These are phyloP conservation scores for Apolygus lucorum DNA, from an alignment of 1,140 invertebrate genomes.

Conservation along the genomic window DNA sequence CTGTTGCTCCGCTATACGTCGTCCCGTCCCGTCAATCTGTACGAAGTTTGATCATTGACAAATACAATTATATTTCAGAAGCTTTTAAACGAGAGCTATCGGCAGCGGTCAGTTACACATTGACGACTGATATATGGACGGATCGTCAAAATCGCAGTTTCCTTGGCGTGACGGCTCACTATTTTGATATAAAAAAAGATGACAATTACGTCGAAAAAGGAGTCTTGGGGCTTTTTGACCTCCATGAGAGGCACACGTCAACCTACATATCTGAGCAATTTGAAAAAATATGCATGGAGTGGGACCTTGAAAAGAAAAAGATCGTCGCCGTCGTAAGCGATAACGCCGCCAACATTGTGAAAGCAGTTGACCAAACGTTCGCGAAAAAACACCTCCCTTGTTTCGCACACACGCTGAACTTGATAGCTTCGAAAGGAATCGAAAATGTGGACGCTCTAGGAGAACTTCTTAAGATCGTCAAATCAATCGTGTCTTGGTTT, in stretches of 20 bases:
- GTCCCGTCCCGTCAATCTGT: constrained; percentile 36
- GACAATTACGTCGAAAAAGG: constrained; percentile 32
- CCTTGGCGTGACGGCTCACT: neutral
- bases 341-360: constrained; percentile 40
- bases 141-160: constrained; percentile 33
- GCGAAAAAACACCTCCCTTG: constrained; percentile 37
- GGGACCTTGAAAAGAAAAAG: constrained; percentile 38
- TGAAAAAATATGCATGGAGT: constrained; percentile 35
- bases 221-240: constrained; percentile 30
- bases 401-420: constrained; percentile 42
- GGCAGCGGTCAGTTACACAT: constrained; percentile 32
- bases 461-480: too few species aligned
- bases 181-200: constrained; percentile 1
- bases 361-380: constrained; percentile 36
- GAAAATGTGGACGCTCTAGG: constrained; percentile 3
- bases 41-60: constrained; percentile 31
- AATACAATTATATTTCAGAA: constrained; percentile 22
- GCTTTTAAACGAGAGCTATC: constrained; percentile 35
- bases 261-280: constrained; percentile 31
- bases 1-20: constrained; percentile 37
- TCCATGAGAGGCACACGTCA: constrained; percentile 32
- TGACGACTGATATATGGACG: constrained; percentile 36
- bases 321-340: constrained; percentile 39
- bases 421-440: constrained; percentile 34
- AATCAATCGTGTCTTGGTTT: too few species aligned